These are phyloP conservation scores for Spodoptera litura DNA, from an alignment of 1,140 invertebrate genomes.

Conservation along the genomic window DNA sequence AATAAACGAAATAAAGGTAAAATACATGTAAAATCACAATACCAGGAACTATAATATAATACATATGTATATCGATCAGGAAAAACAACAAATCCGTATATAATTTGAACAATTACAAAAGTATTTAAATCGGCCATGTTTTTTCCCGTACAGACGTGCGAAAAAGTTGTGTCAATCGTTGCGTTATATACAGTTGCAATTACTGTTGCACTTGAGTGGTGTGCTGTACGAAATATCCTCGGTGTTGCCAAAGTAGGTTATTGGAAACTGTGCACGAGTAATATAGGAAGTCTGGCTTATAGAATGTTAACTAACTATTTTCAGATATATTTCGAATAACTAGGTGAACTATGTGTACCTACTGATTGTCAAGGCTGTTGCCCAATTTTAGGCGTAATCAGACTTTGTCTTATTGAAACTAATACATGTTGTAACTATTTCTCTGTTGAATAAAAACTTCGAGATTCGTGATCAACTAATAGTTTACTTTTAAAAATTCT, in stretches of 20 bases:
- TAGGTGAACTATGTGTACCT: no score
- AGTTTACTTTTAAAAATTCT: no score
- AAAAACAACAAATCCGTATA: constrained; percentile 16
- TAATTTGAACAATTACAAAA: constrained; percentile 10
- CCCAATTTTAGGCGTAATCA: no score
- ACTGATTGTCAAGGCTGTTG: no score
- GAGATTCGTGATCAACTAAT: no score
- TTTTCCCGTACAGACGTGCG: constrained; percentile 13
- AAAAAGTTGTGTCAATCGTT: constrained; percentile 21
- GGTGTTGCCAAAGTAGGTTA: background rate
- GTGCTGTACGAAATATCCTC: constrained; percentile 1
- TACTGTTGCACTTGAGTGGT: constrained; percentile 16
- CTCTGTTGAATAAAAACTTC: no score
- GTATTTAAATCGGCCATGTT: background rate
- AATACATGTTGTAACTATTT: no score
- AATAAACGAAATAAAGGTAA: background rate
- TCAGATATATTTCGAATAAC: no score
- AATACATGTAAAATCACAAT: background rate
- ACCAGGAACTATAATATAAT: background rate
- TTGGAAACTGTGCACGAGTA: background rate
- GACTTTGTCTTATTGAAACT: no score
- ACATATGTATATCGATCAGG: constrained; percentile 1
- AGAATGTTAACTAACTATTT: no score
- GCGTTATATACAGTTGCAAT: constrained; percentile 9
- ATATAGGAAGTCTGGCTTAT: no score